A percentile compares a stretch with the other conserved stretches of the same genome.
These are phyloP conservation scores for Musca vetustissima DNA, from an alignment of 1,140 invertebrate species.

Conservation along the genomic window DNA sequence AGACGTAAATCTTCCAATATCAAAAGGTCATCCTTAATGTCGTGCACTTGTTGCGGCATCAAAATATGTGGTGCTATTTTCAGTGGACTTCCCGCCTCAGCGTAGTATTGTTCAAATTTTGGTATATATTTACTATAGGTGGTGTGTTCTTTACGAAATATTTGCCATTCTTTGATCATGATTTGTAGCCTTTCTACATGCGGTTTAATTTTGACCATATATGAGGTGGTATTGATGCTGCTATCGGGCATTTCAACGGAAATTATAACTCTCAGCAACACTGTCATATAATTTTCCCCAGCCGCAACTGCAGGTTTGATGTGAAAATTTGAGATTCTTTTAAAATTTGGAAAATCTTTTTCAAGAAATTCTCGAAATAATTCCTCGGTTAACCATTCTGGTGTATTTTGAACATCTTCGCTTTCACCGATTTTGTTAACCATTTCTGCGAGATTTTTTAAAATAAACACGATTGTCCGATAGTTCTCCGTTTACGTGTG, in stretches of 20 bases:
- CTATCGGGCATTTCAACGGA: conserved; percentile 35
- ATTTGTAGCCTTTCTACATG: conserved; percentile 22
- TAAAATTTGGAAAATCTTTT: conserved; percentile 33
- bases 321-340: conserved; percentile 31
- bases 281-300: conserved; percentile 46
- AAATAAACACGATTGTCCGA: too few species aligned
- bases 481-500: too few species aligned
- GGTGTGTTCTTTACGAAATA: conserved; percentile 43
- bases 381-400: conserved; percentile 8
- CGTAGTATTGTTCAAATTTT: conserved; percentile 46
- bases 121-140: conserved; percentile 39
- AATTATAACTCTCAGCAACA: conserved; percentile 34
- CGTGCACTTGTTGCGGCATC: conserved; percentile 24
- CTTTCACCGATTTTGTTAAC: too few species aligned
- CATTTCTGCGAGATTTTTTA: too few species aligned
- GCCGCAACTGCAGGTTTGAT: conserved; percentile 32
- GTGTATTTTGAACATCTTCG: background rate
- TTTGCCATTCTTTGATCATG: conserved; percentile 38
- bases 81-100: conserved; percentile 34
- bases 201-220: conserved; percentile 38
- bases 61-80: conserved; percentile 36
- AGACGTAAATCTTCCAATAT: conserved; percentile 60
- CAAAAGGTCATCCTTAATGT: conserved; percentile 37
- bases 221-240: conserved; percentile 28
- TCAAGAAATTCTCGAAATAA: conserved; percentile 31